Percentiles rank a stretch among this genome's conserved stretches.
These are phyloP conservation scores for Rafetus swinhoei DNA, from an alignment of 2,113 vertebrate species.

Conservation along the genomic window DNA sequence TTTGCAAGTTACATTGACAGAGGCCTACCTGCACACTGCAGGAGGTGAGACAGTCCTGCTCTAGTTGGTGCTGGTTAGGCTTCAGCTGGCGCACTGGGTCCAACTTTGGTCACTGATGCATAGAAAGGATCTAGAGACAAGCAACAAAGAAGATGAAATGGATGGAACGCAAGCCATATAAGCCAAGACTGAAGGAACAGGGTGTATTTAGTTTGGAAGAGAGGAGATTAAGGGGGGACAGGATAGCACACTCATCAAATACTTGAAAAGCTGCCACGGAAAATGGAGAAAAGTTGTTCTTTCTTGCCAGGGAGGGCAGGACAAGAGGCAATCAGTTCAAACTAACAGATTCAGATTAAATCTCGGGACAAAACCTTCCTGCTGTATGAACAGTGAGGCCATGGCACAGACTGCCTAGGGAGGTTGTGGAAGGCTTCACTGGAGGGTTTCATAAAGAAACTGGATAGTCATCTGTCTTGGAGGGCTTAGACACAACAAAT, in stretches of 20 bases:
- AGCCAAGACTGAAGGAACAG: not conserved
- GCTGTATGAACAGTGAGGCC: not conserved
- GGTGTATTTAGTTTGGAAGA: not conserved
- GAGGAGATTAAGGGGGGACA: not conserved
- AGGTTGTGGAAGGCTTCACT: not conserved
- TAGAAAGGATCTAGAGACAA: not conserved
- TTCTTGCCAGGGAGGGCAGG: not conserved
- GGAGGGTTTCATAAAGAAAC: not conserved
- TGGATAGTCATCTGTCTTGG: not conserved
- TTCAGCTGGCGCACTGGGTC: not conserved
- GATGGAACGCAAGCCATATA: not conserved
- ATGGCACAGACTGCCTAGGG: not conserved
- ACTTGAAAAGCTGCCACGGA: not conserved
- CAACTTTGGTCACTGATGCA: not conserved
- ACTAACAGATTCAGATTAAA: not conserved
- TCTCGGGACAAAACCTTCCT: not conserved
- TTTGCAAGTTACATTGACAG: not conserved
- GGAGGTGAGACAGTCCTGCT: not conserved
- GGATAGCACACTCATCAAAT: not conserved
- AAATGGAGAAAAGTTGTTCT: not conserved
- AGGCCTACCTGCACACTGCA: not conserved
- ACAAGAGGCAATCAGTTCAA: not conserved
- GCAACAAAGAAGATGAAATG: not conserved
- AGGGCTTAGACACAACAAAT: not conserved
- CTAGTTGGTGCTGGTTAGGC: not conserved